Base-by-base conservation (phyloP, 2,888 invertebrate species). In the Carpatolechia fugitivella region DNA sequence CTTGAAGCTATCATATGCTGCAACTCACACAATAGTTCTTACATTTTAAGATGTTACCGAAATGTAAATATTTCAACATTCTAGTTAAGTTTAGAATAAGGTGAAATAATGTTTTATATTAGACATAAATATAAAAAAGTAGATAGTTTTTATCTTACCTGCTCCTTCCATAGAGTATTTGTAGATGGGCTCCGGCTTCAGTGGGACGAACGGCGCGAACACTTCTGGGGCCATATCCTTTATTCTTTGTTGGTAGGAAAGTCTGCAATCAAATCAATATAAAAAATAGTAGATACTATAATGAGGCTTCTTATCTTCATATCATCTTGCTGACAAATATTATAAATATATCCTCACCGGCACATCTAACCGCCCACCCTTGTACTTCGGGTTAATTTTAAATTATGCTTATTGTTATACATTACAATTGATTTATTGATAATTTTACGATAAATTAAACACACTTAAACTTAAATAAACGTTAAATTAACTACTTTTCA, bases 211-310 rank as follows among this genome's bases (percentile, higher is more conserved):
- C 44, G 94, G 92, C 6, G 93, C 93, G 84, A 98, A 98, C 0
- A 94, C 91, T 69, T 95, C 95, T 3, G 99, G 98, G 76, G 98
- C 94, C 90, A 98, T 96, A 68, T 99, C 98, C 52, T 94, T 93
- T 58, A 99, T 95, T 69, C 98, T 92, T 80, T 98, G 97, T 79
- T 97, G 96, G 81, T 99, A 99, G 0, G 99, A 98, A 61, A 99
- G 91, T 72, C 96, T 96, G 69, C 11, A 72, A 47, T 10, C 11
- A 29, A 47, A 14, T 14, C 6, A 47, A 29, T n/a, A 29, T n/a
- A n/a, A 11, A 20, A n/a, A 13, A n/a, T n/a, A n/a, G 2, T 33
- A 10, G 10, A n/a, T 33, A 33, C n/a, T n/a, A n/a, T n/a, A n/a
- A n/a, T n/a, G n/a, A n/a, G n/a, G n/a, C n/a, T n/a, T n/a, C n/a